A percentile compares a stretch with the other conserved stretches of the same genome.
phyloP scores from a whole-genome alignment of 2,113 vertebrate genomes.

The Rhea pennata region DNA sequence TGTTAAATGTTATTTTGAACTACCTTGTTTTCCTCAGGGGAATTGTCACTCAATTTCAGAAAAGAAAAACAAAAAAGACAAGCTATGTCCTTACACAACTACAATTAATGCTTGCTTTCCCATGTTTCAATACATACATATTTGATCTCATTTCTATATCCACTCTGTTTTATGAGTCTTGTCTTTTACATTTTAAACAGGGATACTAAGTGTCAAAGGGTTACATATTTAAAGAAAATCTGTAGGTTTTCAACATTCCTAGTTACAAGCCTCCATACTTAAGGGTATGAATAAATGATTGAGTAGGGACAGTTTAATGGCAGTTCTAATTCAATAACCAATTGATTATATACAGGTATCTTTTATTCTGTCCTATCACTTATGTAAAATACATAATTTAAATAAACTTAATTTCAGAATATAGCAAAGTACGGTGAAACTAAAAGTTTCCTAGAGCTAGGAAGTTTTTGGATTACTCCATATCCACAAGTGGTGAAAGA shows the following conservation, averaged over 20 bases:
- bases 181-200: background rate
- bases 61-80: constrained; percentile 12
- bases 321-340: background rate
- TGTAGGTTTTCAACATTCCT: background rate
- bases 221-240: background rate
- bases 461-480: background rate
- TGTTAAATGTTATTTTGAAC: constrained; percentile 71
- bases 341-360: background rate
- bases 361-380: background rate
- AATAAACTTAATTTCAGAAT: background rate
- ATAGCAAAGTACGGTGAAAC: background rate
- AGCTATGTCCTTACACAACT: background rate
- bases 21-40: constrained; percentile 56
- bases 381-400: background rate
- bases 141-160: background rate
- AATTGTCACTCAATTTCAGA: constrained; percentile 53
- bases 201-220: background rate
- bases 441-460: background rate
- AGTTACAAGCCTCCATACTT: background rate
- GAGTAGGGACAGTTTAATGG: background rate
- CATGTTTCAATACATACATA: background rate
- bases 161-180: background rate
- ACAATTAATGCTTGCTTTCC: background rate
- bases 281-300: background rate
- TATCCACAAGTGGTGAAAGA: background rate